Percentiles rank a stretch among this genome's conserved stretches.
These are phyloP conservation scores for Acanthurus tractus DNA, from an alignment of 2,797 vertebrate genomes.

Conservation along the genomic window DNA sequence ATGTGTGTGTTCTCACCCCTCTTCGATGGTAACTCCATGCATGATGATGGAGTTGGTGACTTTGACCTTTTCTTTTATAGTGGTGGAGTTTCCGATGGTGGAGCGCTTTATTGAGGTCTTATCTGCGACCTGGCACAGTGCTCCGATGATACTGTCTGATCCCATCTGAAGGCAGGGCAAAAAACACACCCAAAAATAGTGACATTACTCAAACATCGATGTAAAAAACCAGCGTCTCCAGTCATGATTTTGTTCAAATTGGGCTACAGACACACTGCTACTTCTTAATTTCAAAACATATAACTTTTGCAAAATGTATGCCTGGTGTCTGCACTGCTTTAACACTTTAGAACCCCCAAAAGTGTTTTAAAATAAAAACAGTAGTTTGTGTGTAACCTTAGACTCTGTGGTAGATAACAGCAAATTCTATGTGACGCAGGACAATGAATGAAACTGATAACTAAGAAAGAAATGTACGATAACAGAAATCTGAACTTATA, in stretches of 20 bases:
- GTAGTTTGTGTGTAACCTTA: too few species aligned
- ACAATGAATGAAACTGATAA: background rate
- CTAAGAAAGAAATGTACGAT: background rate
- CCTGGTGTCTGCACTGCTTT: too few species aligned
- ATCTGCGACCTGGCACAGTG: constrained; percentile 91
- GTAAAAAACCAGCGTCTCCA: background rate
- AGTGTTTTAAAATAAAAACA: too few species aligned
- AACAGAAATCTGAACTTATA: background rate
- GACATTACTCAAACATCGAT: background rate
- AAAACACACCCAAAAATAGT: constrained; percentile 20
- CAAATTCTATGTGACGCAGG: background rate
- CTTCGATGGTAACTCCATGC: constrained; percentile 96
- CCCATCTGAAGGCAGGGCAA: constrained; percentile 86
- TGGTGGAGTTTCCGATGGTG: constrained; percentile 89
- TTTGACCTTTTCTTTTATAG: constrained; percentile 92
- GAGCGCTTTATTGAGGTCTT: constrained; percentile 95
- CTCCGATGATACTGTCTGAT: constrained; percentile 93
- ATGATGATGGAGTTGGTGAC: constrained; percentile 96
- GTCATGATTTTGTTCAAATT: background rate
- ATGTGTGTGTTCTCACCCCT: constrained; percentile 89
- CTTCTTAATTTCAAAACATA: too few species aligned
- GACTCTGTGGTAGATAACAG: background rate
- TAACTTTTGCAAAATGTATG: too few species aligned
- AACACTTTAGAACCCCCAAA: too few species aligned
- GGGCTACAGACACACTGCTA: too few species aligned